phyloP scores from a whole-genome alignment of 2,113 vertebrate genomes.

The Prunella himalayana region DNA sequence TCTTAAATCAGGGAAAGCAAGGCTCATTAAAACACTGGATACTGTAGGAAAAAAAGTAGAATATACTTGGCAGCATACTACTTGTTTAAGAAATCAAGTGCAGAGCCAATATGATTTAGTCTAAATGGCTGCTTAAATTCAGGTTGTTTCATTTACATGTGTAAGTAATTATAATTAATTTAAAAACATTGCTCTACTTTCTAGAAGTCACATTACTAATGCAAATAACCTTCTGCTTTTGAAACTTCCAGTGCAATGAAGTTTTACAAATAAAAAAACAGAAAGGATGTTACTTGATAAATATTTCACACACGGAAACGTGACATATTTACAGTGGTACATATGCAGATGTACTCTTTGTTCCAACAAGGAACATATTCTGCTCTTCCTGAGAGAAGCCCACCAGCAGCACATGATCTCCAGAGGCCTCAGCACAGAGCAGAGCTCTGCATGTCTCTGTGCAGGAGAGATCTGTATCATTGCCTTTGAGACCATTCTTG shows the following conservation, averaged over 20 bases:
- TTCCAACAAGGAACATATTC: not conserved
- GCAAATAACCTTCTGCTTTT: conserved; percentile 29
- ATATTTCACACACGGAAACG: not conserved
- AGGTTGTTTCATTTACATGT: conserved; percentile 43
- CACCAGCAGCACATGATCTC: rapidly evolving
- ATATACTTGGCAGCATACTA: not conserved
- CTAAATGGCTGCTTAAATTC: conserved; percentile 27
- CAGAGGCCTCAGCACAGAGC: not conserved
- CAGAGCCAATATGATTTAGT: not conserved
- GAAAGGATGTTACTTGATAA: not conserved
- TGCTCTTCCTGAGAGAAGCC: not conserved
- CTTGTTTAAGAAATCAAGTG: conserved; percentile 12
- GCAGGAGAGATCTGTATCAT: not conserved
- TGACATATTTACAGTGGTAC: not conserved
- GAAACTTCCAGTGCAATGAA: conserved; percentile 10
- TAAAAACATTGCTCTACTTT: conserved; percentile 44
- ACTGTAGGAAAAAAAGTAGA: not conserved
- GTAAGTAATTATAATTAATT: conserved; percentile 51
- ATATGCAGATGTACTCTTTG: not conserved
- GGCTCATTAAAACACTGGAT: not conserved
- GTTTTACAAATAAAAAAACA: not conserved
- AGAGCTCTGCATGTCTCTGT: rapidly evolving
- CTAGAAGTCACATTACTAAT: conserved; percentile 21
- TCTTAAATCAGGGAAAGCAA: not conserved
- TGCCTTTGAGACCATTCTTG: not conserved